Evolutionary conservation across 1,140 invertebrate genomes (phyloP), one percentile per base, ranked within the genome.

Genomic region (Phocides pigmalion): DNA sequence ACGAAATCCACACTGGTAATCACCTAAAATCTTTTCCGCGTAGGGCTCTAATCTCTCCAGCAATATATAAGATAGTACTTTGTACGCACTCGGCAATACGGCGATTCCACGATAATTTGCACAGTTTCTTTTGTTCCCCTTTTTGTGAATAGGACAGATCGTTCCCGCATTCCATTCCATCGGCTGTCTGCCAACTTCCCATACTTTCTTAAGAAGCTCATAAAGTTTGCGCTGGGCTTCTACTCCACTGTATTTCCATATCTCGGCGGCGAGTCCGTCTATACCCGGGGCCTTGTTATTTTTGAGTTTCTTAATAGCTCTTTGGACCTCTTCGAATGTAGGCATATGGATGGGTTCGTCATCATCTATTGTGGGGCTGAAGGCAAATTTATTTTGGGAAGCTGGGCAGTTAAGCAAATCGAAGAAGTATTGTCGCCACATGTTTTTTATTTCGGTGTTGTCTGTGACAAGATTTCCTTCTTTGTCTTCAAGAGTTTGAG

Each of bases 171-270:
- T 62, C 59, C 65, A 62, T 14, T 67, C 65, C 0, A 6, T 6
- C 0, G 53, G 59, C 39, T 46, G 46, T 41, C 8, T 20, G 8
- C 44, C 46, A 0, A 1, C 11, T n/a, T 17, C 9, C 66, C 66
- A 68, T 44, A 68, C 46, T 9, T 58, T 44, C 0, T 0, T 1
- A 4, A 58, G 11, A 0, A 68, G 35, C 1, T 63, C 16, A 17
- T 42, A 37, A 0, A 63, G 16, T 6, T 12, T 42, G 0, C 8
- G 3, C 1, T 63, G 61, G 0, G 35, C 0, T 5, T 4, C 0
- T 0, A 14, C 3, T 20, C 66, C 66, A 1, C 66, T 53, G 16
- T 68, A 63, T 17, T 70, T 70, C 61, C 47, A 68, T 22, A 47
- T 3, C n/a, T 47, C 44, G 0, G 19, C 16, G n/a, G 17, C 8